phyloP scores from a whole-genome alignment of 1,140 invertebrate genomes.

The Pollicipes pollicipes region DNA sequence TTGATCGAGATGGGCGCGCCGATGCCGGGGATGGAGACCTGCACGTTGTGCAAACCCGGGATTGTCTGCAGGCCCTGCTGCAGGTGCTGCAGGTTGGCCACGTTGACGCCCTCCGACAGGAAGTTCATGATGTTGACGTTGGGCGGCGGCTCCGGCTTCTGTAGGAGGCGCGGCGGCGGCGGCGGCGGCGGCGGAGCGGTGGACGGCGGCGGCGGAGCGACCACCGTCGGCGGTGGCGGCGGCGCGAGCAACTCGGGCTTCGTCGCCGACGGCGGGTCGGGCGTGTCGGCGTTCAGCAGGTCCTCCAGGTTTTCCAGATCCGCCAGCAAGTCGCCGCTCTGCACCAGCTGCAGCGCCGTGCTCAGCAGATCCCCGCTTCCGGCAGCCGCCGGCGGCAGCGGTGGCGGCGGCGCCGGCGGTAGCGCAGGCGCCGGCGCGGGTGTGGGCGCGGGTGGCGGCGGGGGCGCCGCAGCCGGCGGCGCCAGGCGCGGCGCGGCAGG shows the following conservation, averaged over 20 bases:
- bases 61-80: neutral
- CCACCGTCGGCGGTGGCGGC: neutral
- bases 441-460: neutral
- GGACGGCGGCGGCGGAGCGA: neutral
- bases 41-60: constrained; percentile 50
- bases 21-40: constrained; percentile 57
- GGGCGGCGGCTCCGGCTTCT: neutral
- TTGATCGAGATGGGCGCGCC: constrained; percentile 48
- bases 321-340: neutral
- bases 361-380: neutral
- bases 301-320: neutral
- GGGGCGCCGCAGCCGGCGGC: neutral
- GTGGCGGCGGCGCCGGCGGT: neutral
- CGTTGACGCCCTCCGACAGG: neutral
- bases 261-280: neutral
- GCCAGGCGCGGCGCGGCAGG: neutral
- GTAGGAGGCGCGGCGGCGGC: neutral
- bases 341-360: constrained; percentile 2
- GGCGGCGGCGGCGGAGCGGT: neutral
- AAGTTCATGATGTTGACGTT: neutral
- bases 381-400: neutral
- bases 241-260: neutral
- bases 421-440: neutral
- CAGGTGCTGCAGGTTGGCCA: neutral
- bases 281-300: neutral